Evolutionary conservation across 2,113 vertebrate genomes (phyloP), one percentile per base, ranked within the genome.

Genomic region (Baryphthengus martii): DNA sequence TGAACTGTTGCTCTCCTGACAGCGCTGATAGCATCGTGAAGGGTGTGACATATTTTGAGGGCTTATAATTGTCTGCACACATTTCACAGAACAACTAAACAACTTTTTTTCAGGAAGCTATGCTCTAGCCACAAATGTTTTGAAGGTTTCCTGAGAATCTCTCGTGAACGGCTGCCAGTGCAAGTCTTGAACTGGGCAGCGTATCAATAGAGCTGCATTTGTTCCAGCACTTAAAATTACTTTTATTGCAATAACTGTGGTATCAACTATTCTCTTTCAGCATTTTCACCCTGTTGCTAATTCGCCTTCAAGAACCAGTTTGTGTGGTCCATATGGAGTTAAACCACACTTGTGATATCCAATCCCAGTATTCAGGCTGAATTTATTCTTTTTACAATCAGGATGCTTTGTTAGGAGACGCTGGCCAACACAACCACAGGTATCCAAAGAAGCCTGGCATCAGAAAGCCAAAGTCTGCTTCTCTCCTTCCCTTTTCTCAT

Each of bases 81-180:
- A 90, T 91, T 96, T 92, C 72, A 81, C 65, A 77, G 88, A 81
- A 83, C 68, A 93, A 92, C 90, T 63, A 40, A 96, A 91, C 67
- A 42, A 25, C 45, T 93, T 89, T 85, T 89, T 85, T 88, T 77
- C 47, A 84, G 52, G 72, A 76, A 95, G 85, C 94, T 81, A 63
- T 0, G 68, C 83, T 96, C 85, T 65, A 92, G 75, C 65, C 92
- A 93, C 90, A 96, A 96, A 97, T 97, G 96, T 96, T 96, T 96
- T 96, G 96, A 97, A 92, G 90, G 85, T 61, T 93, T 93, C 73
- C 56, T 49, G 85, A 96, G 76, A 96, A 95, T 92, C 72, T 84
- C 79, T 94, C 17, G 0, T 90, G 93, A 95, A 86, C 2, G 23
- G 86, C 40, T 96, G 95, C 92, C 95, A 94, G 85, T 29, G 31